Evolutionary conservation across 2,113 vertebrate species (phyloP).

Genomic region (Hippopotamus amphibius): DNA sequence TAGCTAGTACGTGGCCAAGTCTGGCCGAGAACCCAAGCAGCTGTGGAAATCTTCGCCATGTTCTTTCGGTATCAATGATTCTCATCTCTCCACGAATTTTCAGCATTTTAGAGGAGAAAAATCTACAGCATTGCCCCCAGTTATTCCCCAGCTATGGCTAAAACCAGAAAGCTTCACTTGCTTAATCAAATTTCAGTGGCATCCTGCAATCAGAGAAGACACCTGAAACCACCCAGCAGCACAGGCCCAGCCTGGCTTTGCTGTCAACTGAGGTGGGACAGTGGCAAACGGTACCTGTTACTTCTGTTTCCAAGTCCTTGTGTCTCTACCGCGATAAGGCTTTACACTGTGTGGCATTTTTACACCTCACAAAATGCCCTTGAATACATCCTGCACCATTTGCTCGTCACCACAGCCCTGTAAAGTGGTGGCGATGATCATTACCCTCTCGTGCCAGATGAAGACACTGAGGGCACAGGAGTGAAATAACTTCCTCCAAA

Average conservation of each 20-base stretch:
- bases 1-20: neutral
- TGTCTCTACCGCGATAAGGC: neutral
- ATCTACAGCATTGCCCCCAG: neutral
- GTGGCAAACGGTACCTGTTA: neutral
- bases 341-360: neutral
- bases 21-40: neutral
- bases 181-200: slow-evolving; percentile 14
- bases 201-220: slow-evolving; percentile 17
- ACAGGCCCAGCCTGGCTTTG: neutral
- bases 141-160: slow-evolving; percentile 33
- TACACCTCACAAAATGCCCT: neutral
- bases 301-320: slow-evolving; percentile 19
- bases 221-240: slow-evolving; percentile 19
- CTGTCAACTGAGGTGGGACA: neutral
- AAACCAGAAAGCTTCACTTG: slow-evolving; percentile 31
- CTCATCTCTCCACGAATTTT: neutral
- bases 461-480: neutral
- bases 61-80: neutral
- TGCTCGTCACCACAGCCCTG: neutral
- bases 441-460: neutral
- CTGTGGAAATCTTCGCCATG: neutral
- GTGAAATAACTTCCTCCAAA: neutral
- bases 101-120: slow-evolving; percentile 48
- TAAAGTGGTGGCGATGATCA: neutral
- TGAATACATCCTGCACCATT: neutral